Evolutionary conservation across 2,113 vertebrate species (phyloP), one percentile per base, ranked within the genome.

Genomic region (Cyanistes caeruleus): DNA sequence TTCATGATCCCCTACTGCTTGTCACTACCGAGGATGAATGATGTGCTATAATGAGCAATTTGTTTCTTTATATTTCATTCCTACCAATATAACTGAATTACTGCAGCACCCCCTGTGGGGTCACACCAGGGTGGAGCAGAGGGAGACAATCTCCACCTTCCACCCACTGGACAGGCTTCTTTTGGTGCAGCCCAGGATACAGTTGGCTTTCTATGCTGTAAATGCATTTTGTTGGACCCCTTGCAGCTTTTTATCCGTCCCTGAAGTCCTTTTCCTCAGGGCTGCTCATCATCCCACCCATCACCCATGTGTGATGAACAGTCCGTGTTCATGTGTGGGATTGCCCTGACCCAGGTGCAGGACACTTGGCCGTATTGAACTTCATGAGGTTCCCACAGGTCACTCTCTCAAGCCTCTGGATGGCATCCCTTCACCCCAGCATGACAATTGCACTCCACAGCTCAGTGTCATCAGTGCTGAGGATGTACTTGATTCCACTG

Each of bases 131-230:
- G 13, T 0, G 5, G 46, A 64, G 21, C 2, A 58, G n/a, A 67
- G 2, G 3, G 11, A 5, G 2, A 74, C 13, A 85, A 44, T 65
- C 10, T 13, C 13, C 4, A 23, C 15, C 27, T 35, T 74, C 0
- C 0, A 23, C 10, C 30, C 48, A 3, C 23, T 65, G 24, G 7
- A 13, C 7, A 7, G 0, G 0, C 10, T 88, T 31, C 51, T 52
- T 59, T 46, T 55, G 17, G 23, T 81, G 19, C 8, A 69, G 6
- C 8, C 18, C 15, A 52, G 15, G 25, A 28, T 17, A 6, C 0
- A 2, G 4, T 3, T 62, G 5, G 1, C 30, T 43, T 77, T 74
- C 20, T 48, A 11, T 33, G 59, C 13, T 64, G 8, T 2, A 5
- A 73, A 15, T 5, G 2, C 7, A 16, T 2, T 77, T 55, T 51